Evolutionary conservation across 2,797 vertebrate genomes (phyloP).

Genomic region (Scolopax bukidnonensis): DNA sequence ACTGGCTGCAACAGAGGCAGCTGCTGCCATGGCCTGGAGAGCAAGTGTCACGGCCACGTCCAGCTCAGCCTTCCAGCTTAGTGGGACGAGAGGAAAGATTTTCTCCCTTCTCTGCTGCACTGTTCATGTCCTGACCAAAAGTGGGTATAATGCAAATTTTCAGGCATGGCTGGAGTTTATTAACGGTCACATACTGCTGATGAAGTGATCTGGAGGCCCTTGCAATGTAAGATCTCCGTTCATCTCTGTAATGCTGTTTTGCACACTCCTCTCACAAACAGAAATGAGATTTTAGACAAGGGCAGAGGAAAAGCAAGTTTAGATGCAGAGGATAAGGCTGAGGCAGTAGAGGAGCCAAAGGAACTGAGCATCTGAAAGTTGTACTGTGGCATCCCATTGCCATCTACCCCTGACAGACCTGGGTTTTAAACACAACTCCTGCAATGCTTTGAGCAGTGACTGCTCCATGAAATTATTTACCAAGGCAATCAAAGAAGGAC

Average conservation of each 20-base stretch:
- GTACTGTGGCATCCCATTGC: neutral
- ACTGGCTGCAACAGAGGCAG: neutral
- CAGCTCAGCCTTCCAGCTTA: neutral
- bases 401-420: neutral
- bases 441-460: neutral
- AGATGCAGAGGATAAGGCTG: slow-evolving; percentile 1
- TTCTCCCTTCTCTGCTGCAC: neutral
- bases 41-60: neutral
- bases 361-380: neutral
- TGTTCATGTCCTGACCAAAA: neutral
- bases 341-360: neutral
- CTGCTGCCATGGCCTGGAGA: neutral
- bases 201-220: neutral
- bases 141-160: neutral
- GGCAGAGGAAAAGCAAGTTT: neutral
- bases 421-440: neutral
- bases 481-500: neutral
- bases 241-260: neutral
- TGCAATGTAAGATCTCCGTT: neutral
- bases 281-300: slow-evolving; percentile 1
- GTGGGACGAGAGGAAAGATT: neutral
- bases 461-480: slow-evolving; percentile 36
- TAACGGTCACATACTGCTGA: neutral
- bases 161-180: neutral
- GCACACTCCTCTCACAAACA: neutral